Conservation (phyloP, 1,140 invertebrate genomes). For the Aphaenogaster ashmeadi region DNA sequence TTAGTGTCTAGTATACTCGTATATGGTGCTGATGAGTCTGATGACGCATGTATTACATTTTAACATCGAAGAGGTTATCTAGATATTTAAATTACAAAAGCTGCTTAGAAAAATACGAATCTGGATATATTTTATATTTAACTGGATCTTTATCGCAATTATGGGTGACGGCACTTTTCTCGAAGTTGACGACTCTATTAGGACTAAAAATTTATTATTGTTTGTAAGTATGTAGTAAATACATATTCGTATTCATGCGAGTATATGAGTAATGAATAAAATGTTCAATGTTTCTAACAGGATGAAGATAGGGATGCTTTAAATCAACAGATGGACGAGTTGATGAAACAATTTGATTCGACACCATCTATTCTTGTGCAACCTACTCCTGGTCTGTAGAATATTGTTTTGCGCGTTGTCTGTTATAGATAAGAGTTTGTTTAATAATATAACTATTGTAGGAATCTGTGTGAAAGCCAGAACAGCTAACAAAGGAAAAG, state of each 20-base stretch:
- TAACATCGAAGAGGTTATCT: background rate
- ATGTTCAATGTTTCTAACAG: conserved; percentile 46
- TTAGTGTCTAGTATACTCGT: no score
- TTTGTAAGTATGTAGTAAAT: conserved; percentile 70
- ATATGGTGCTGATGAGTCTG: no score
- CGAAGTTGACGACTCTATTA: conserved; percentile 77
- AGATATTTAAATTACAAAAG: background rate
- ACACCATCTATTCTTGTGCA: conserved; percentile 73
- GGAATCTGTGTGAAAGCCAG: conserved; percentile 95
- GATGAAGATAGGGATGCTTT: conserved; percentile 60
- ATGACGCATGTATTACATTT: background rate
- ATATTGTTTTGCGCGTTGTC: background rate
- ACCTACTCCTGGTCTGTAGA: conserved; percentile 78
- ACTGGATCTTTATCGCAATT: background rate
- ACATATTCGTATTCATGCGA: background rate
- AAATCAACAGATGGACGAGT: conserved; percentile 52
- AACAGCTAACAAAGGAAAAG: conserved; percentile 90
- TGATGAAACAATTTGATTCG: conserved; percentile 69
- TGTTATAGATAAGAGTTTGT: background rate
- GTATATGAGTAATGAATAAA: background rate
- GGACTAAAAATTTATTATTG: conserved; percentile 77
- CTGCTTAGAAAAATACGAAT: background rate
- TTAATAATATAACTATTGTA: conserved; percentile 81
- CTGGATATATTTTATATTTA: background rate
- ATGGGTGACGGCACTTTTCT: conserved; percentile 70